A percentile compares a stretch with the other conserved stretches of the same genome.
Conservation (phyloP, 2,888 invertebrate species). For the Colletes collaris region DNA sequence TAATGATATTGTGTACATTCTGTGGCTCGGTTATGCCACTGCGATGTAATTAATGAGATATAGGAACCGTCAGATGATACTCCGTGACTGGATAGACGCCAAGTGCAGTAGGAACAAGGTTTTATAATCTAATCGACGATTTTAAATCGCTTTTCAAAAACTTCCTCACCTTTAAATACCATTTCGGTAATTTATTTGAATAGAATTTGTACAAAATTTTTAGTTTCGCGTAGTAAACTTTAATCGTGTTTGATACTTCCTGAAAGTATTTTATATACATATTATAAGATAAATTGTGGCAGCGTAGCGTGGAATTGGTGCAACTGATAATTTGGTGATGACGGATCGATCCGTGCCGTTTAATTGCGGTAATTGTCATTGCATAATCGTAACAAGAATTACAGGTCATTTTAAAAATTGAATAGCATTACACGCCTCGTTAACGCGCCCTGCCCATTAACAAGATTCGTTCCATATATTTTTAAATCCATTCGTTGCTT, state of each 20-base stretch:
- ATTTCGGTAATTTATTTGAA: not conserved
- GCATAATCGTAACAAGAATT: not conserved
- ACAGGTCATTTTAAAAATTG: not conserved
- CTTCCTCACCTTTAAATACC: not conserved
- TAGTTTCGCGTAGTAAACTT: too few relatives aligned
- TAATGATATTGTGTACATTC: slow-evolving; percentile 1
- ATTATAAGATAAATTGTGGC: too few relatives aligned
- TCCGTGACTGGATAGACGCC: slow-evolving; percentile 42
- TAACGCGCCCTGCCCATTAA: not conserved
- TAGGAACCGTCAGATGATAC: slow-evolving; percentile 32
- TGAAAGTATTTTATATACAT: too few relatives aligned
- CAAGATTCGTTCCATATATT: too few relatives aligned
- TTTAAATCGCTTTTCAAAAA: slow-evolving; percentile 27
- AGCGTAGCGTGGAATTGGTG: not conserved
- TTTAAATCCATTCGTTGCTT: too few relatives aligned
- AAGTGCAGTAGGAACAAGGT: slow-evolving; percentile 49
- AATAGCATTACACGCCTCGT: not conserved
- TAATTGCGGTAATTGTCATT: slow-evolving; percentile 9
- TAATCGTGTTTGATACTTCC: too few relatives aligned
- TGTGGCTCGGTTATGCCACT: slow-evolving; percentile 18
- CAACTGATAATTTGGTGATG: slow-evolving; percentile 8
- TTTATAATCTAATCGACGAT: slow-evolving; percentile 48
- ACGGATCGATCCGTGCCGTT: not conserved
- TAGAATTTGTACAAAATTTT: not conserved
- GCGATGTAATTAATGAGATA: slow-evolving; percentile 35